These are phyloP conservation scores for Cnemophilus loriae DNA, from an alignment of 2,113 vertebrate species.

Conservation along the genomic window DNA sequence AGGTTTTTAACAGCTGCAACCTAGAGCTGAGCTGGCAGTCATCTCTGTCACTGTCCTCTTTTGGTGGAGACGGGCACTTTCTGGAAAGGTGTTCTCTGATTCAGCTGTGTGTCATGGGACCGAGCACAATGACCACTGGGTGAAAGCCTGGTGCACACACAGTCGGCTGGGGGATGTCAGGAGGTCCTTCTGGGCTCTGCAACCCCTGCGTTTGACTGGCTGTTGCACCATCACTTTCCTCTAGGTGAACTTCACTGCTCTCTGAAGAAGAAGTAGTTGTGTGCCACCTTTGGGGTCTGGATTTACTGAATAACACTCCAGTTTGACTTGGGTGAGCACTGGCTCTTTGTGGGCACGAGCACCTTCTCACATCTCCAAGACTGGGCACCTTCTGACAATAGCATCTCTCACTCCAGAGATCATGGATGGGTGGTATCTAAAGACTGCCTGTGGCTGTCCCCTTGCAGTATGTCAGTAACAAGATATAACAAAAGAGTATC, in stretches of 20 bases:
- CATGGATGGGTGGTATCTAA: not conserved
- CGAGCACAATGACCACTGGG: not conserved
- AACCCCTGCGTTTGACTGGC: fast-evolving
- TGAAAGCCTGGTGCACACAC: not conserved
- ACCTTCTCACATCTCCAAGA: not conserved
- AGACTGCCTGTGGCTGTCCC: not conserved
- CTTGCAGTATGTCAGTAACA: not conserved
- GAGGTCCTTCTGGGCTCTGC: not conserved
- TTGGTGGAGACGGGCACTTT: not conserved
- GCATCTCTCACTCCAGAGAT: not conserved
- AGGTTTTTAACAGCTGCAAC: not conserved
- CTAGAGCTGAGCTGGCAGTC: not conserved
- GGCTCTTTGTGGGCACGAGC: not conserved
- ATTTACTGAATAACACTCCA: not conserved
- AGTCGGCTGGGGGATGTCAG: not conserved
- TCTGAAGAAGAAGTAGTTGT: not conserved
- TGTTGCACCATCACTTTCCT: not conserved
- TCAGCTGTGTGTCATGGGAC: not conserved
- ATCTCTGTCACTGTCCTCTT: not conserved
- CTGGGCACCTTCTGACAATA: not conserved
- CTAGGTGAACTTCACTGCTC: not conserved
- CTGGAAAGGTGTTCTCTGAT: not conserved
- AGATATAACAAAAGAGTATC: not conserved
- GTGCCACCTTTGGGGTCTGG: not conserved
- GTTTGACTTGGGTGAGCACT: not conserved